Evolutionary conservation across 1,140 invertebrate species (phyloP), one percentile per base, ranked within the genome.

Genomic region (Palaemon carinicauda): DNA sequence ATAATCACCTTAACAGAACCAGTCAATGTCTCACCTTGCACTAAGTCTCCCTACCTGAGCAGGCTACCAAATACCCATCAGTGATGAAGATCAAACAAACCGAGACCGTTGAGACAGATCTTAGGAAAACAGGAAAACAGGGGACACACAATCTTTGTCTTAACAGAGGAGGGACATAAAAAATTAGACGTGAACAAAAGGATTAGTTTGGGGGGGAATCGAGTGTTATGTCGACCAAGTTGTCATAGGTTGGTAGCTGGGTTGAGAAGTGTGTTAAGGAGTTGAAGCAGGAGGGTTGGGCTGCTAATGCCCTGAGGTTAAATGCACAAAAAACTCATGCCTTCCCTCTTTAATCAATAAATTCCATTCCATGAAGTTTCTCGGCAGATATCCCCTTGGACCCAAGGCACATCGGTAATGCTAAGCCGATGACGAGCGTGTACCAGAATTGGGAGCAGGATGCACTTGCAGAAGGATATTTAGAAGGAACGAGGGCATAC

Each of bases 331-430:
- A 88, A 88, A 75, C 65, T 71, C 65, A 53, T 88, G 80, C 87
- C 87, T 82, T 82, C 75, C 77, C 83, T 85, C 75, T 60, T 78
- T 77, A 86, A 86, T 86, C 83, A 86, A 86, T 86, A 86, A 80
- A 86, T 80, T 80, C 77, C 31, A 77, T 73, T 29, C 60, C 60
- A 54, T 78, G 83, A 21, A 53, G 53, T n/a, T n/a, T 56, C 51
- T 51, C 41, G 21, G 33, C 78, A 27, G 31, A 33, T 56, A 51
- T 56, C 56, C 53, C 51, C 53, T 80, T 33, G 31, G 41, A 41
- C 41, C 41, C 41, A 41, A 41, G 41, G 7, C 41, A 41, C 41
- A 41, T 41, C 41, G 41, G 41, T 41, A 41, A 41, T 41, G 41
- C 7, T 41, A 9, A 69, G 65, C 65, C 24, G 65, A 27, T 69